Conservation (phyloP, 2,797 vertebrate genomes). For the Cheirogaleus major region DNA sequence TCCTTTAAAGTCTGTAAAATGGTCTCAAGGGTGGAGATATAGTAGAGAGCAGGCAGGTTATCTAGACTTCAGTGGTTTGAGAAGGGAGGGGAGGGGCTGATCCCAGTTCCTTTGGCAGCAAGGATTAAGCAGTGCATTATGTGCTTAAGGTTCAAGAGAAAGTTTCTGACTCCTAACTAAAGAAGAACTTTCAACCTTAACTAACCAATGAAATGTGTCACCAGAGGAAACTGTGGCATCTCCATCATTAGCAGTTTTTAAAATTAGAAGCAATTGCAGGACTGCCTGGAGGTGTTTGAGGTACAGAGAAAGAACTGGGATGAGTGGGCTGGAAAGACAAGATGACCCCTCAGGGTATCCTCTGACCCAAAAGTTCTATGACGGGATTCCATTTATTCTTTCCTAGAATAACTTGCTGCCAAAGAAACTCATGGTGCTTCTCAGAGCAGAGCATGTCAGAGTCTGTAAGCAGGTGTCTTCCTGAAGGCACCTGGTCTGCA, state of each 20-base stretch:
- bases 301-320: neutral
- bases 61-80: neutral
- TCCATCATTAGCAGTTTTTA: constrained; percentile 48
- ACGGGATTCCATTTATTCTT: neutral
- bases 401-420: neutral
- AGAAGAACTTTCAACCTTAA: constrained; percentile 26
- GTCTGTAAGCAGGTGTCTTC: neutral
- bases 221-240: neutral
- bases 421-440: neutral
- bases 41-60: neutral
- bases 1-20: neutral
- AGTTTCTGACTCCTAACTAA: neutral
- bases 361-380: neutral
- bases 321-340: neutral
- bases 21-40: neutral
- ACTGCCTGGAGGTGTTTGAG: neutral
- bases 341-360: neutral
- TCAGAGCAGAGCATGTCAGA: neutral
- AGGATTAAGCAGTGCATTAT: neutral
- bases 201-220: neutral
- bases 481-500: neutral
- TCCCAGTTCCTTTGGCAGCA: neutral
- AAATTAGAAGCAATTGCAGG: constrained; percentile 40
- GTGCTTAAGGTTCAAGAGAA: neutral
- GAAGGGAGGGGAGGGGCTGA: neutral